Evolutionary conservation across 2,797 vertebrate genomes (phyloP).

Genomic region (Lophotriccus pileatus): DNA sequence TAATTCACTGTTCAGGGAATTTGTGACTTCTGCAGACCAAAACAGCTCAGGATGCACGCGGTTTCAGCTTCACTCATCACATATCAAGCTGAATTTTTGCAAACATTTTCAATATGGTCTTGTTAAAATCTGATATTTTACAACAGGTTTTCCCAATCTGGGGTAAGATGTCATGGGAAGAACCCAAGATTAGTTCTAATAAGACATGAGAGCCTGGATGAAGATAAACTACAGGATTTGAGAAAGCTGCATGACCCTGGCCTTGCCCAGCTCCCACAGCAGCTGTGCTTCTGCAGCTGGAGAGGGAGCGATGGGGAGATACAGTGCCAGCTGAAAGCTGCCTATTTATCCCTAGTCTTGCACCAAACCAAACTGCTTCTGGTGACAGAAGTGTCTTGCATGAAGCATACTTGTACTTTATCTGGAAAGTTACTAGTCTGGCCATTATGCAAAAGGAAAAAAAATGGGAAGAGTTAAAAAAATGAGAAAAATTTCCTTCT

Average conservation of each 20-base stretch:
- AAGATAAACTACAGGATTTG: slow-evolving; percentile 19
- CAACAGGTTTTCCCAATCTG: slow-evolving; percentile 23
- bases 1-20: neutral
- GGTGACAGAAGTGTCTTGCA: neutral
- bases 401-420: neutral
- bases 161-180: slow-evolving; percentile 15
- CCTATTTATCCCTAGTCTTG: neutral
- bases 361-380: neutral
- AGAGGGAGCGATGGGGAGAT: neutral
- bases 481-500: neutral
- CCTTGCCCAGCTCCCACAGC: neutral
- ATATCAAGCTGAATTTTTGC: neutral
- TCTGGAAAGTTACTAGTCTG: neutral
- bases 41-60: accelerated
- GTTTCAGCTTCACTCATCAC: neutral
- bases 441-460: neutral
- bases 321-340: neutral
- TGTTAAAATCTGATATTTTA: slow-evolving; percentile 41
- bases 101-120: neutral
- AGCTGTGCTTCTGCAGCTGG: slow-evolving; percentile 42
- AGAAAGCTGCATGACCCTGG: slow-evolving; percentile 35
- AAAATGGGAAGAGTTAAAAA: neutral
- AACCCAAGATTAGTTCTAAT: neutral
- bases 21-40: neutral
- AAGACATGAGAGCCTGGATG: neutral